Evolutionary conservation across 2,113 vertebrate genomes (phyloP), one percentile per base, ranked within the genome.

Genomic region (Sylvietta virens): DNA sequence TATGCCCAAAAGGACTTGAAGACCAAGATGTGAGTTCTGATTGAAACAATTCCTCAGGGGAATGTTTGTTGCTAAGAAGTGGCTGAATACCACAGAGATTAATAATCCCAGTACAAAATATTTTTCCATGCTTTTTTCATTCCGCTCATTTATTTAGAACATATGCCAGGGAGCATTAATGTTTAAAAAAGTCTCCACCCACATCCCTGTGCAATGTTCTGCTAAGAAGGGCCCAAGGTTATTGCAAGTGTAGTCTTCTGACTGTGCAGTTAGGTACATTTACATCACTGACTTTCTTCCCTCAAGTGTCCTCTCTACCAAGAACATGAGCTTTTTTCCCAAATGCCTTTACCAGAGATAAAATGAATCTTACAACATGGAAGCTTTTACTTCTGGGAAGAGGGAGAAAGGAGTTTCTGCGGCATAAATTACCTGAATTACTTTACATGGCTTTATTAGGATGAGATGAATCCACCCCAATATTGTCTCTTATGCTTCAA

Each of bases 71-170:
- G 76, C 90, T 84, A 94, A 92, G 70, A 90, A 92, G 60, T 84
- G 26, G 48, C 76, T 83, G 88, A 92, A 96, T 94, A 90, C 69
- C 82, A 81, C 13, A 83, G 72, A 94, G 92, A 95, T 96, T 95
- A 97, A 94, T 93, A 96, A 96, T 95, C 82, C 81, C 47, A 61
- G 72, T 65, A 81, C 30, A 60, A 94, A 93, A 92, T 88, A 93
- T 81, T 96, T 96, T 96, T 94, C 76, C 65, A 72, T 74, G 60
- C 47, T 90, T 71, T 84, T 84, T 95, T 95, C 51, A 94, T 93
- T 94, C 67, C 4, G 0, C 69, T 93, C 72, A 71, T 88, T 96
- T 94, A 94, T 94, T 93, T 92, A 83, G 81, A 97, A 95, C 86
- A 84, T 86, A 93, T 84, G 82, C 72, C 88, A 95, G 77, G 53